Evolutionary conservation across 1,140 invertebrate species (phyloP).

Genomic region (Anoplolepis gracilipes): DNA sequence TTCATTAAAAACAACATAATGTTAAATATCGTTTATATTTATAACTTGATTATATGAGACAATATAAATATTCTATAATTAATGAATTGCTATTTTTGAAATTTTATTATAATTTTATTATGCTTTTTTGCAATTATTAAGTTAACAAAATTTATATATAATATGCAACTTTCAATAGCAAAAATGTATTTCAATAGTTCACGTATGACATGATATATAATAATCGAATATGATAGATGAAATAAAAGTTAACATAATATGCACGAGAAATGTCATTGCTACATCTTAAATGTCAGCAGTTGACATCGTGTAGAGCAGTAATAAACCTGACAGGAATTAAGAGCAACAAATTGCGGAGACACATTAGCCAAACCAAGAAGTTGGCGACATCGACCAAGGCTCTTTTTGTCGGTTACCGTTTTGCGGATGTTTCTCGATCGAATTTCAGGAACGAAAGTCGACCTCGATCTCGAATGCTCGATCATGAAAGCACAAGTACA

Average conservation of each 20-base stretch:
- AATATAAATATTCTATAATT: not conserved
- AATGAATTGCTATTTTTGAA: not conserved
- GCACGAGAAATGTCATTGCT: not conserved
- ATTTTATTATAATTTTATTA: not conserved
- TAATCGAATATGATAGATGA: not conserved
- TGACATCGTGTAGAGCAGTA: not conserved
- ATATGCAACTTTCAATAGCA: not conserved
- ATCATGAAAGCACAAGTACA: slow-evolving; percentile 38
- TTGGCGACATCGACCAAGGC: not conserved
- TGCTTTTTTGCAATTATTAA: not conserved
- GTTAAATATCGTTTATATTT: not conserved
- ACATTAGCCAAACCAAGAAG: slow-evolving; percentile 23
- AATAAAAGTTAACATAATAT: not conserved
- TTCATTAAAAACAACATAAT: not conserved
- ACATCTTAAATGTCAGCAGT: not conserved
- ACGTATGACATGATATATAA: not conserved
- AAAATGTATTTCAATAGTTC: not conserved
- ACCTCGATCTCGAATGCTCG: slow-evolving; percentile 63
- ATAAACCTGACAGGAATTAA: slow-evolving; percentile 34
- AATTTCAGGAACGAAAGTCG: slow-evolving; percentile 72
- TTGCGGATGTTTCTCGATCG: slow-evolving; percentile 58
- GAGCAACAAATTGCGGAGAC: slow-evolving; percentile 35
- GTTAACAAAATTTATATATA: not conserved
- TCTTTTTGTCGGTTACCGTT: slow-evolving; percentile 56
- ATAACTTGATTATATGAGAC: not conserved